Conservation (phyloP, 1,140 invertebrate genomes). For the Heliconius hewitsoni region DNA sequence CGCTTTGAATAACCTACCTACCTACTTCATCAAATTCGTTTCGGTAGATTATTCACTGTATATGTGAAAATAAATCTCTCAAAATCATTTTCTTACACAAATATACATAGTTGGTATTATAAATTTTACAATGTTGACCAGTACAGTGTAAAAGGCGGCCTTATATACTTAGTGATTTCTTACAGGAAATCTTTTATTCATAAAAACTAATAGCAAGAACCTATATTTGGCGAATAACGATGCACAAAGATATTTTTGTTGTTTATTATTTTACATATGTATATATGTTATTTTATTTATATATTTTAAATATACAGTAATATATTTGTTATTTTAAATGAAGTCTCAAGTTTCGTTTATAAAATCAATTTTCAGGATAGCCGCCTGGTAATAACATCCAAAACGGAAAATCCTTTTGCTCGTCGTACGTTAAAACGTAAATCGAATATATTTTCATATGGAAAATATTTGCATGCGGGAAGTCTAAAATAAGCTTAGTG, state of each 20-base stretch:
- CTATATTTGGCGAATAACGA: too few species aligned
- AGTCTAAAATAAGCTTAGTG: constrained; percentile 67
- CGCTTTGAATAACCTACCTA: neutral
- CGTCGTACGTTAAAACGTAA: constrained; percentile 25
- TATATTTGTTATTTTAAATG: neutral
- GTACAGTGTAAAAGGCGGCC: too few species aligned
- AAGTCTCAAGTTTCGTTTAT: constrained; percentile 17
- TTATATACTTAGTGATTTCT: too few species aligned
- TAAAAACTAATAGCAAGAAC: too few species aligned
- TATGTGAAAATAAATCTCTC: too few species aligned
- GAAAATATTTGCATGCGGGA: constrained; percentile 60
- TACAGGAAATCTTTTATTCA: too few species aligned
- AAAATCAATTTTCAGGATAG: constrained; percentile 29
- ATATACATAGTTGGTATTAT: too few species aligned
- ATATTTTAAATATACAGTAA: neutral
- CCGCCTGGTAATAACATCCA: constrained; percentile 21
- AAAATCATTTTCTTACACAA: too few species aligned
- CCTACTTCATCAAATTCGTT: neutral
- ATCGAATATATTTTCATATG: constrained; percentile 54
- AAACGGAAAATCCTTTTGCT: constrained; percentile 30
- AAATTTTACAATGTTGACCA: too few species aligned
- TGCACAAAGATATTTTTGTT: too few species aligned
- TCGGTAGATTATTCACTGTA: neutral
- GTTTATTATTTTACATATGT: too few species aligned
- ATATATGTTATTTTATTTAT: neutral